phyloP scores from a whole-genome alignment of 2,113 vertebrate genomes.

The Peromyscus californicus region DNA sequence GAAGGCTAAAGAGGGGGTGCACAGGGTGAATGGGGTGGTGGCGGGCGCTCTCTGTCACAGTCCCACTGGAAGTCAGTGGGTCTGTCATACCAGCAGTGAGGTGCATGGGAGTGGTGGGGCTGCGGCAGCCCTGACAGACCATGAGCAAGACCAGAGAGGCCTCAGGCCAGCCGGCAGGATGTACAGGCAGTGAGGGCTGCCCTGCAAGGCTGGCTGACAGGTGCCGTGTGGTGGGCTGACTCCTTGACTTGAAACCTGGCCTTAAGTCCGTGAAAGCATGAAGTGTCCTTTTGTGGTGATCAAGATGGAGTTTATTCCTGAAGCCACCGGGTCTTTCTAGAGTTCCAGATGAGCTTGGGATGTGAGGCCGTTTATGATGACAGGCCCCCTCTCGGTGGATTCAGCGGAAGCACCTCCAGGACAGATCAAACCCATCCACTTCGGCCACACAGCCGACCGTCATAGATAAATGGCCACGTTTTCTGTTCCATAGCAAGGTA shows the following conservation, averaged over 20 bases:
- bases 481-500: not conserved
- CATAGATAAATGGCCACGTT: not conserved
- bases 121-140: not conserved
- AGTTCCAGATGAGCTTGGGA: not conserved
- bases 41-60: not conserved
- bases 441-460: not conserved
- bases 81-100: not conserved
- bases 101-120: not conserved
- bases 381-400: not conserved
- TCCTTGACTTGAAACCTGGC: not conserved
- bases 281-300: not conserved
- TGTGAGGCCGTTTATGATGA: not conserved
- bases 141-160: not conserved
- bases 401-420: not conserved
- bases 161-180: not conserved
- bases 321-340: not conserved
- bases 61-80: constrained; percentile 30
- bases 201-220: not conserved
- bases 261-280: not conserved
- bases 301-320: too few relatives aligned
- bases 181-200: not conserved
- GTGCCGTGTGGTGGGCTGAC: too few relatives aligned
- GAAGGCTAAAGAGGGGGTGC: constrained; percentile 36
- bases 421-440: not conserved
- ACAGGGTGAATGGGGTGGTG: constrained; percentile 1